Conservation (phyloP, 2,113 vertebrate genomes). For the Dicerorhinus sumatrensis region DNA sequence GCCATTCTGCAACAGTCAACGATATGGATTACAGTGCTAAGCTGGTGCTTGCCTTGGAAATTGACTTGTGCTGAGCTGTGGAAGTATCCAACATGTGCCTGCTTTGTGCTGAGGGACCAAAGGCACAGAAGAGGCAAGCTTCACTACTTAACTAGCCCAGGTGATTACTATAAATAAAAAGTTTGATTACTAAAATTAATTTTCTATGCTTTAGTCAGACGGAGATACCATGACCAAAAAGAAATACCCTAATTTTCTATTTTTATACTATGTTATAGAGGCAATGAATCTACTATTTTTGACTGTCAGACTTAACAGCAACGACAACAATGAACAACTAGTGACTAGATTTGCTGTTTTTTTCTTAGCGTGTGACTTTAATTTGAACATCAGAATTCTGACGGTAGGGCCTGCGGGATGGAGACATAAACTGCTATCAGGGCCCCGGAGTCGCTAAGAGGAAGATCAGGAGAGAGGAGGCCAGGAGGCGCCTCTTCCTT, state of each 20-base stretch:
- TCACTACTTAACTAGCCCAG: not conserved
- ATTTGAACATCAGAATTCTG: not conserved
- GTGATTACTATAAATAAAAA: not conserved
- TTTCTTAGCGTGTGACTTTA: not conserved
- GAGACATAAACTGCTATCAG: not conserved
- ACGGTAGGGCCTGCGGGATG: not conserved
- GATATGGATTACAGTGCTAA: not conserved
- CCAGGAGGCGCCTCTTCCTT: not conserved
- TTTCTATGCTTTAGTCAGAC: not conserved
- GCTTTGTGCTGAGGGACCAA: not conserved
- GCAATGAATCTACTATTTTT: not conserved
- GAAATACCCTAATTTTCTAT: not conserved
- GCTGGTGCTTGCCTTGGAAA: not conserved
- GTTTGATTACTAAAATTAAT: constrained; percentile 4
- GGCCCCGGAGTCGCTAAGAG: not conserved
- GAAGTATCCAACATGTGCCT: not conserved
- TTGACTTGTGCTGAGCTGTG: not conserved
- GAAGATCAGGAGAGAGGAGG: not conserved
- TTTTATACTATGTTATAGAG: constrained; percentile 1
- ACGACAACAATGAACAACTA: not conserved
- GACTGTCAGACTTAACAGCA: not conserved
- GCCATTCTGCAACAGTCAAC: not conserved
- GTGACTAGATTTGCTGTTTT: not conserved
- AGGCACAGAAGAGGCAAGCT: not conserved
- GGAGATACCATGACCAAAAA: not conserved